phyloP scores from a whole-genome alignment of 2,113 vertebrate genomes.

The Lonchura striata region DNA sequence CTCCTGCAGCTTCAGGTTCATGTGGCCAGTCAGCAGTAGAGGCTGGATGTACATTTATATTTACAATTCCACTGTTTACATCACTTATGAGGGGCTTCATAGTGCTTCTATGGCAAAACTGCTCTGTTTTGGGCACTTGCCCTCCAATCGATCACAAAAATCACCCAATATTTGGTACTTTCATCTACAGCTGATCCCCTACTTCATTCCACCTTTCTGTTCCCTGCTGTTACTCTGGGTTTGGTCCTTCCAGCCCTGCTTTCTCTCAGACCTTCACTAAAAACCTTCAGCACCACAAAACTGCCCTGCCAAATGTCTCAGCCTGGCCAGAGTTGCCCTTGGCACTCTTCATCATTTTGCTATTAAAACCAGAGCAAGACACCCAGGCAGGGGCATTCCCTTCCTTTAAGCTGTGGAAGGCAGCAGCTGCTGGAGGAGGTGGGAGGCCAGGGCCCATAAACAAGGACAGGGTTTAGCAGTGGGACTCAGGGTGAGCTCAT shows the following conservation, averaged over 20 bases:
- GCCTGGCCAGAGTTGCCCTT: neutral
- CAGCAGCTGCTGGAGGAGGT: neutral
- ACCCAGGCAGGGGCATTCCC: rapidly evolving
- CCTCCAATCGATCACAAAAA: neutral
- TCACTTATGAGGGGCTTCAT: neutral
- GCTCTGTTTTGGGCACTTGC: neutral
- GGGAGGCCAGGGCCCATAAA: neutral
- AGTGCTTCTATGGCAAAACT: neutral
- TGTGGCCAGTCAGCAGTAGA: rapidly evolving
- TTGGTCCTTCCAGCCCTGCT: neutral
- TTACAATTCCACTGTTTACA: neutral
- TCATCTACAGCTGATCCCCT: rapidly evolving
- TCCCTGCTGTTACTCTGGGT: neutral
- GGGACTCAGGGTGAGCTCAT: neutral
- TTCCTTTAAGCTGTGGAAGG: neutral
- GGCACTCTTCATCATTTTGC: neutral
- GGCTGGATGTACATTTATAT: neutral
- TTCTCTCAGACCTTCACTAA: neutral
- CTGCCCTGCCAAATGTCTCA: neutral
- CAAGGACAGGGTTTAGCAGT: neutral
- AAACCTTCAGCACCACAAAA: neutral
- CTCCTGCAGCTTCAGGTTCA: neutral
- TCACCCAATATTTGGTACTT: neutral
- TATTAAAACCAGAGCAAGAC: neutral
- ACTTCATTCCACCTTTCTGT: neutral